Percentiles rank a stretch among this genome's conserved stretches.
Evolutionary conservation across 1,140 invertebrate species (phyloP).

Genomic region (Lerema accius): DNA sequence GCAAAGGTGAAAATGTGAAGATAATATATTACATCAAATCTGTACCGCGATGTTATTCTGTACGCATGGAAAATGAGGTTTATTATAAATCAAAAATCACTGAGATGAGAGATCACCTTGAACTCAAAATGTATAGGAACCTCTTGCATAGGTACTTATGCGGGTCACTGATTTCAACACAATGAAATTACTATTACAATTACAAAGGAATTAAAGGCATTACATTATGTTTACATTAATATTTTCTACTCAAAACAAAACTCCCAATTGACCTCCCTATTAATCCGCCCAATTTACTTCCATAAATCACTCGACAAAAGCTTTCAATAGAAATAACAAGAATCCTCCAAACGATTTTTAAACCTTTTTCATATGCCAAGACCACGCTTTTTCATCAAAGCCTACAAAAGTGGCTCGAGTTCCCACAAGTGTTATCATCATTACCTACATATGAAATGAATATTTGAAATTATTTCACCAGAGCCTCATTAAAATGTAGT

Average conservation of each 20-base stretch:
- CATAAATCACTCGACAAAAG: neutral
- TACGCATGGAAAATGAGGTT: neutral
- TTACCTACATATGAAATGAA: slow-evolving; percentile 28
- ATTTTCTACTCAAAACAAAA: neutral
- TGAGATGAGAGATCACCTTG: neutral
- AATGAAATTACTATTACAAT: no score
- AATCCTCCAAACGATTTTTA: neutral
- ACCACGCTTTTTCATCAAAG: slow-evolving; percentile 18
- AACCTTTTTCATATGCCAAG: slow-evolving; percentile 15
- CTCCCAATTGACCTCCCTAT: neutral
- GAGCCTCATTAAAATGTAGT: slow-evolving; percentile 28
- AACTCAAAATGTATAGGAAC: neutral
- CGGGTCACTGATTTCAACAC: no score
- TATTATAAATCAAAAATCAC: neutral
- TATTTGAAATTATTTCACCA: slow-evolving; percentile 24
- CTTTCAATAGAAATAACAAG: neutral
- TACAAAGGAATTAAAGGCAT: no score
- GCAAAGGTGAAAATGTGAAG: neutral
- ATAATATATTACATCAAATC: neutral
- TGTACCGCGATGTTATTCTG: neutral
- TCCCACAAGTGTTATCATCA: slow-evolving; percentile 27
- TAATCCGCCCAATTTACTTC: neutral
- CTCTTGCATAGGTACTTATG: no score
- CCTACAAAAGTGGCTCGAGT: slow-evolving; percentile 20
- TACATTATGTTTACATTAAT: no score